Evolutionary conservation across 2,797 vertebrate genomes (phyloP), one percentile per base, ranked within the genome.

Genomic region (Sarcoramphus papa): DNA sequence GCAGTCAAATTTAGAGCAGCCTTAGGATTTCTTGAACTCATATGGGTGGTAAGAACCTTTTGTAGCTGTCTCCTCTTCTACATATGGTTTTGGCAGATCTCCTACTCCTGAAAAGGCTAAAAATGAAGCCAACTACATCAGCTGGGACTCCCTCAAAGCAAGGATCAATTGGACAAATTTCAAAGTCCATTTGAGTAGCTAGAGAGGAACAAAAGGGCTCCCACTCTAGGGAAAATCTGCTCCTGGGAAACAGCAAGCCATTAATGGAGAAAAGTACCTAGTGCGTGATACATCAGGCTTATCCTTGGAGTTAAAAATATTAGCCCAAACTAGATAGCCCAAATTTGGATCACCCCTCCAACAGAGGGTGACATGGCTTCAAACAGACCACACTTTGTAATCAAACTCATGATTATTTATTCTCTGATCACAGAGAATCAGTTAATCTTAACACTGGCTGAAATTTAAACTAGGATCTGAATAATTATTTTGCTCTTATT

Each of bases 91-190:
- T 97, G 96, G 93, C 96, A 95, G 22, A 64, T 83, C 53, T 97
- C 80, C 84, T 91, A 0, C 91, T 93, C 72, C 81, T 93, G 73
- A 85, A 94, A 95, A 92, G 43, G 68, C 53, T 97, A 53, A 72
- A 95, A 93, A 84, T 41, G 85, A 84, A 94, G 93, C 92, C 95
- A 94, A 17, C 41, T 30, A 40, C 62, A 88, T 96, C 93, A 94
- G 92, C 93, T 95, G 94, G 92, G 89, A 84, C 91, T 73, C 75
- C 88, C 82, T 96, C 78, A 94, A 93, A 95, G 85, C 87, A 92
- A 88, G 79, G 91, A 96, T 95, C 91, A 94, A 57, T 85, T 97
- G 94, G 96, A 95, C 89, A 75, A 76, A 83, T 91, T 95, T 95
- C 93, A 92, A 95, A 96, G 94, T 92, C 69, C 57, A 28, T 95